Evolutionary conservation across 2,888 invertebrate genomes (phyloP), one percentile per base, ranked within the genome.

Genomic region (Pocota personata): DNA sequence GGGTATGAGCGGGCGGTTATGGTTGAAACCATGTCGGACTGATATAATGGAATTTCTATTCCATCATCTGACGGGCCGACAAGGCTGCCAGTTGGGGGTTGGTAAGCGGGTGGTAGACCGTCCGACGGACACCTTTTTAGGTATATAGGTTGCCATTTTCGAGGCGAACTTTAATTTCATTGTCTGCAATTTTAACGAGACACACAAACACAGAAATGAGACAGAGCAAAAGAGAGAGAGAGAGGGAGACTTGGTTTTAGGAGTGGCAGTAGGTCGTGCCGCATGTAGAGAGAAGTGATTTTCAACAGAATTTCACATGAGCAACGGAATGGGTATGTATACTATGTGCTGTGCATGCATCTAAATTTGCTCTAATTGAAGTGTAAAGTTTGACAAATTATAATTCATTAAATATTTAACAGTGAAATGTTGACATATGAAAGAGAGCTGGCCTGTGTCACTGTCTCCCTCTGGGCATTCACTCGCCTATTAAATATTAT

Each of bases 381-480:
- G 82, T 86, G 86, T 82, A 75, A 86, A 82, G 82, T 77, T 82
- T 86, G 80, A 66, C 86, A 82, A 86, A 86, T 86, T 82, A 86
- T 86, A 67, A 77, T 72, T 77, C 72, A 82, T 86, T 72, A 82
- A 86, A 75, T 82, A 77, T 86, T 72, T 62, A 82, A 64, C 57
- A 66, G 60, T 82, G 40, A 73, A 79, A 75, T 79, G 75, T 71
- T 79, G 79, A 75, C 71, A 66, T 50, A 67, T 73, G 35, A 35
- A 48, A 24, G 60, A 48, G 35, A 43, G 57, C 16, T 46, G 37
- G 69, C 24, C 43, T 37, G 62, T 19, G 16, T 21, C 48, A 0
- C 10, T 21, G 30, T 19, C 16, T 3, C 50, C 76, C 55, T 48
- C 19, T 30, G 69, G 37, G 52, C 55, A 30, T 30, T 55, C 19